Conservation (phyloP, 2,888 invertebrate species). For the Deroplatys truncata region DNA sequence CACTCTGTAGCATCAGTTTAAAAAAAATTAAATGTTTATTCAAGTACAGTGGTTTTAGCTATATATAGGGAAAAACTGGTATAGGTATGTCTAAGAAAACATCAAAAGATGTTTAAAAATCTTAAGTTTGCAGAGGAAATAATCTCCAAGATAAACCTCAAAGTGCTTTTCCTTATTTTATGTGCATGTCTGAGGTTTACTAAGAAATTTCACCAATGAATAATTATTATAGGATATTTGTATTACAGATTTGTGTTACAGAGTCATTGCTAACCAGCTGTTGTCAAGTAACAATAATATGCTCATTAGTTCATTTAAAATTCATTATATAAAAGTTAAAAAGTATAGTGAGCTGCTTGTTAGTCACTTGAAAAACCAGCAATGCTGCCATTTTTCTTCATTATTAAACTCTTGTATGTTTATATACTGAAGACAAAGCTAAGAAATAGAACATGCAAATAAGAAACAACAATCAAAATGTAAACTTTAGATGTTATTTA, state of each 20-base stretch:
- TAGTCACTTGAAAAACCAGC: not conserved
- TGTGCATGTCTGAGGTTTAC: not conserved
- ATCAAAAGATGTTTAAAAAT: too few relatives aligned
- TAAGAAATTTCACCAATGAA: not conserved
- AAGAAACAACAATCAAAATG: too few relatives aligned
- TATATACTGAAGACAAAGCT: not conserved
- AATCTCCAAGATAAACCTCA: too few relatives aligned
- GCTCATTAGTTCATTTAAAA: not conserved
- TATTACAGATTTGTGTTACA: not conserved
- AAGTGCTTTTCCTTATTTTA: too few relatives aligned
- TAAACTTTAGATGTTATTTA: too few relatives aligned
- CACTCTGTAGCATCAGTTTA: too few relatives aligned
- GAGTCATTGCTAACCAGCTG: not conserved
- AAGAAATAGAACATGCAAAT: not conserved
- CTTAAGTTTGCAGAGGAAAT: too few relatives aligned
- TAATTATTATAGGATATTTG: not conserved
- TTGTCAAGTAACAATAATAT: not conserved
- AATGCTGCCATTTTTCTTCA: not conserved
- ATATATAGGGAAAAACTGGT: too few relatives aligned
- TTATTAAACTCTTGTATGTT: not conserved
- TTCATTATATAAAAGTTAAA: not conserved
- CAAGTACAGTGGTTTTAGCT: too few relatives aligned
- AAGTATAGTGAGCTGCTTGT: not conserved
- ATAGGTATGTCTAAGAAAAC: too few relatives aligned
- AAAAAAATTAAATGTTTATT: too few relatives aligned